Evolutionary conservation across 2,888 invertebrate species (phyloP).

Genomic region (Epinotia ramella): DNA sequence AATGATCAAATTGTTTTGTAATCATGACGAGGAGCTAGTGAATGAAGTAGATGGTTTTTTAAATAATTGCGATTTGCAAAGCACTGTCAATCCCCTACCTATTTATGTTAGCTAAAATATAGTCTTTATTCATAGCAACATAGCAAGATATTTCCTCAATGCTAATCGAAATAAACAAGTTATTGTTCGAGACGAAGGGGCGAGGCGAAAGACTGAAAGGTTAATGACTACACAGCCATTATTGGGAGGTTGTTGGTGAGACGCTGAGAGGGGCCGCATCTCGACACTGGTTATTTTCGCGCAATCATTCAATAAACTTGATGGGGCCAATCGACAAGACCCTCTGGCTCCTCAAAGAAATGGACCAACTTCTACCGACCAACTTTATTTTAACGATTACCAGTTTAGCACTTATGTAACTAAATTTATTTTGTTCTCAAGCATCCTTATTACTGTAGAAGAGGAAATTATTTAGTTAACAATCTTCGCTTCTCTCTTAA

Average conservation of each 20-base stretch:
- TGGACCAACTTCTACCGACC: constrained; percentile 65
- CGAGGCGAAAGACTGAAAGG: constrained; percentile 63
- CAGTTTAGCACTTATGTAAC: constrained; percentile 41
- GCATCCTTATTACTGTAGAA: neutral
- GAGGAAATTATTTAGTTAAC: neutral
- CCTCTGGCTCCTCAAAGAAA: constrained; percentile 80
- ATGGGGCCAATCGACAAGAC: constrained; percentile 81
- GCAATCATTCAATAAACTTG: constrained; percentile 84
- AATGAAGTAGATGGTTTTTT: too few relatives aligned
- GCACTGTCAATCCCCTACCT: neutral
- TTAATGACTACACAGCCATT: constrained; percentile 71
- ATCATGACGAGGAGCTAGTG: too few relatives aligned
- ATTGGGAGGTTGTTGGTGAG: constrained; percentile 66
- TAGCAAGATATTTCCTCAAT: constrained; percentile 24
- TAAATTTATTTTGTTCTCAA: constrained; percentile 6
- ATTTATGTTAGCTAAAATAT: constrained; percentile 6
- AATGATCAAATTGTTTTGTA: too few relatives aligned
- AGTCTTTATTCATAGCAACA: constrained; percentile 19
- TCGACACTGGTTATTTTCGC: constrained; percentile 77
- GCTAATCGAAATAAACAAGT: constrained; percentile 51
- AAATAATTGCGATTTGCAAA: neutral
- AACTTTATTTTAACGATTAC: constrained; percentile 35
- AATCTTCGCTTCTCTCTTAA: constrained; percentile 9
- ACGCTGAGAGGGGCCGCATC: constrained; percentile 71
- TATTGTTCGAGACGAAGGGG: constrained; percentile 48